These are phyloP conservation scores for Typhlomys cinereus DNA, from an alignment of 2,113 vertebrate species.

Conservation along the genomic window DNA sequence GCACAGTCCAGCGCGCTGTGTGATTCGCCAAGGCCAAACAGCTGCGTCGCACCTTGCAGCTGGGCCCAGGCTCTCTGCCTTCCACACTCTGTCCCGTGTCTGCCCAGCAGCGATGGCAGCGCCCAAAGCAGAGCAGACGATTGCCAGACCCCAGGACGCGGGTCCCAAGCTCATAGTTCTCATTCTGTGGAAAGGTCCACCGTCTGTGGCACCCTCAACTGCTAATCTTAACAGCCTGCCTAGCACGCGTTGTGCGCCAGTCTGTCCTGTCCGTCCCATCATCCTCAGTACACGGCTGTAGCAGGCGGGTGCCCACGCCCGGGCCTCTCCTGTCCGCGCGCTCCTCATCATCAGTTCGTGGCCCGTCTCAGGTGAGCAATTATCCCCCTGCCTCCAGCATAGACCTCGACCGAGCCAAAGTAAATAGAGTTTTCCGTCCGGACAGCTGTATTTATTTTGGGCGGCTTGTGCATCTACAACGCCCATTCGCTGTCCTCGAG, in stretches of 20 bases:
- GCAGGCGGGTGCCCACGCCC: neutral
- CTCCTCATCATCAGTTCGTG: neutral
- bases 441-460: conserved; percentile 82
- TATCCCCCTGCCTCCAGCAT: neutral
- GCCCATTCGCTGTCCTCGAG: conserved; percentile 67
- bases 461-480: conserved; percentile 65
- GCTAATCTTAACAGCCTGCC: conserved; percentile 4
- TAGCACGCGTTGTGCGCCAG: neutral
- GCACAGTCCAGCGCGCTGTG: neutral
- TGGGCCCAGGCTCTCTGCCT: neutral
- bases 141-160: too few species aligned
- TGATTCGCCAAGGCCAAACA: neutral
- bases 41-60: too few species aligned
- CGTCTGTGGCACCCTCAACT: neutral
- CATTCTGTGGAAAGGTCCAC: neutral
- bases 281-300: neutral
- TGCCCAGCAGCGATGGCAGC: too few species aligned
- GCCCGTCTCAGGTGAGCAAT: neutral
- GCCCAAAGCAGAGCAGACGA: too few species aligned
- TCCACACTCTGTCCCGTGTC: too few species aligned
- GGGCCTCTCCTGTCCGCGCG: neutral
- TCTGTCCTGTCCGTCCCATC: too few species aligned
- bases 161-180: neutral
- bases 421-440: conserved; percentile 70
- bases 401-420: conserved; percentile 68